phyloP scores from a whole-genome alignment of 1,140 invertebrate genomes.

The Cydia strobilella region DNA sequence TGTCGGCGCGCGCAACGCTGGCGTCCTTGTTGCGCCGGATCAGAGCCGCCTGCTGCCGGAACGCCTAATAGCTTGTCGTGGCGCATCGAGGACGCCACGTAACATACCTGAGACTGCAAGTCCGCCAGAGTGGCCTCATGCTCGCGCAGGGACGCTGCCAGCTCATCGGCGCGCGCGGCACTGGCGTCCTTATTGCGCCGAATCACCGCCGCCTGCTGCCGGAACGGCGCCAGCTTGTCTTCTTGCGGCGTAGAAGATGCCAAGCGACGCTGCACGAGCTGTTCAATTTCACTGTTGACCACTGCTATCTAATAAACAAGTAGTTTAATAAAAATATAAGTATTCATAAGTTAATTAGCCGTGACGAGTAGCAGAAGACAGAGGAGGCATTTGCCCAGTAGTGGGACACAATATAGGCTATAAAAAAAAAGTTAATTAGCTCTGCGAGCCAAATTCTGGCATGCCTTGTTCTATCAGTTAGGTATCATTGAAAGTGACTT shows the following conservation, averaged over 20 bases:
- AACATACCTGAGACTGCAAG: constrained; percentile 74
- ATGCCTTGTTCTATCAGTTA: no score
- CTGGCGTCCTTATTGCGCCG: constrained; percentile 88
- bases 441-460: no score
- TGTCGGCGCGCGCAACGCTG: constrained; percentile 84
- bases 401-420: no score
- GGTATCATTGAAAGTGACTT: no score
- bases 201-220: constrained; percentile 91
- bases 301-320: constrained; percentile 78
- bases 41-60: constrained; percentile 85
- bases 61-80: not conserved
- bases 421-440: no score
- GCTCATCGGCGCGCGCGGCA: constrained; percentile 85
- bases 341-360: no score
- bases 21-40: constrained; percentile 85
- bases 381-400: no score
- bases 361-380: no score
- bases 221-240: constrained; percentile 90
- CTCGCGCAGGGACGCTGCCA: constrained; percentile 82
- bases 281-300: constrained; percentile 83
- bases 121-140: constrained; percentile 80
- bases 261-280: constrained; percentile 78
- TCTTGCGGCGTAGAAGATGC: constrained; percentile 75
- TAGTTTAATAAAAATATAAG: no score
- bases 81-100: not conserved